phyloP scores from a whole-genome alignment of 2,888 invertebrate species.

The Drosophila melanosoma region DNA sequence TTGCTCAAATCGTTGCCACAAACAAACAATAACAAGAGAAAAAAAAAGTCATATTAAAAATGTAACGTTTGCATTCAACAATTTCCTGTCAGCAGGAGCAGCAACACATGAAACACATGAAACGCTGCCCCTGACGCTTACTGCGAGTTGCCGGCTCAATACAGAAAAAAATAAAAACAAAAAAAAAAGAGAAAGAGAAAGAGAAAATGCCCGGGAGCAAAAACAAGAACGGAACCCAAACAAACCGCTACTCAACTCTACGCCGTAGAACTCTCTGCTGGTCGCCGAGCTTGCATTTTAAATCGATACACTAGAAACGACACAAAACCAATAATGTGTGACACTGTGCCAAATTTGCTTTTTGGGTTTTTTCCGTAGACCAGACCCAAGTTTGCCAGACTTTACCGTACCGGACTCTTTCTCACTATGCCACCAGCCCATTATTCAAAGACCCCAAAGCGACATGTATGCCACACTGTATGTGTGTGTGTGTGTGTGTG shows the following conservation, averaged over 20 bases:
- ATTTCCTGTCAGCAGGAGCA: slow-evolving; percentile 55
- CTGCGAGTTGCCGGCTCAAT: slow-evolving; percentile 34
- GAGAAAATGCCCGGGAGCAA: background rate
- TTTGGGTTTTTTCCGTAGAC: slow-evolving; percentile 33
- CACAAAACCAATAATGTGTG: slow-evolving; percentile 69
- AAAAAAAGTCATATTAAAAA: slow-evolving; percentile 62
- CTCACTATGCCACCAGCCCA: slow-evolving; percentile 26
- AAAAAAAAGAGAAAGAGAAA: background rate
- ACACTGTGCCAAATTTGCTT: slow-evolving; percentile 72
- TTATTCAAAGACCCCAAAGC: slow-evolving; percentile 31
- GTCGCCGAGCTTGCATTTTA: slow-evolving; percentile 58
- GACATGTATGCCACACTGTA: slow-evolving; percentile 24
- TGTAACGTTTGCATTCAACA: slow-evolving; percentile 76
- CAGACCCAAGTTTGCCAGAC: background rate
- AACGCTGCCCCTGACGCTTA: slow-evolving; percentile 58
- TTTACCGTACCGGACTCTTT: slow-evolving; percentile 3
- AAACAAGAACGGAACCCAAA: slow-evolving; percentile 27
- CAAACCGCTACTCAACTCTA: slow-evolving; percentile 35
- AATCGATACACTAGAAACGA: slow-evolving; percentile 75
- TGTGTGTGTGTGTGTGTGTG: slow-evolving; percentile 1
- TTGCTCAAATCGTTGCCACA: slow-evolving; percentile 22
- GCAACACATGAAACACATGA: slow-evolving; percentile 36
- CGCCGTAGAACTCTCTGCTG: slow-evolving; percentile 32
- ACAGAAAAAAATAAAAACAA: slow-evolving; percentile 9
- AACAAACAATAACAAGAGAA: slow-evolving; percentile 11